Evolutionary conservation across 2,797 vertebrate genomes (phyloP).

Genomic region (Mormyrus hasselquistii): DNA sequence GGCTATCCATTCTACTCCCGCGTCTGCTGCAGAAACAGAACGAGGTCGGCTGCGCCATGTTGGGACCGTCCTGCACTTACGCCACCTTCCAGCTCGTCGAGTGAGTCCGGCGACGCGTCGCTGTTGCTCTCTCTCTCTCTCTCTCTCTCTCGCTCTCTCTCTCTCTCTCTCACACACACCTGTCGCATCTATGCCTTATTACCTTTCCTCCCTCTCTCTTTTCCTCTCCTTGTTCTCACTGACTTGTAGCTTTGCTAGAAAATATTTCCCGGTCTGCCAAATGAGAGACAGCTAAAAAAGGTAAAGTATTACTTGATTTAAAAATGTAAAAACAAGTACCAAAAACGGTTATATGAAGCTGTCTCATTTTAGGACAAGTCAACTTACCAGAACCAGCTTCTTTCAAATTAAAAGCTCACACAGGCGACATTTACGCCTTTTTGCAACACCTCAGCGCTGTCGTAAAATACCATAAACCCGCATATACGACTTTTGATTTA

Average conservation of each 20-base stretch:
- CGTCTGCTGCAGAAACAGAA: constrained; percentile 35
- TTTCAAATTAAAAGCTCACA: neutral
- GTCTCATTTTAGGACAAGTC: neutral
- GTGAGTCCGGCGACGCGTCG: constrained; percentile 65
- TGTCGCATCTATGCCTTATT: neutral
- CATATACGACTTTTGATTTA: neutral
- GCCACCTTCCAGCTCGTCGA: constrained; percentile 77
- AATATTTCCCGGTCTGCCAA: neutral
- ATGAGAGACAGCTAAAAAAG: neutral
- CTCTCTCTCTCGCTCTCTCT: neutral
- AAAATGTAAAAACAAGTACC: neutral
- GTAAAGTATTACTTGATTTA: neutral
- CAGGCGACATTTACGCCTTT: neutral
- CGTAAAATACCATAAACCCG: neutral
- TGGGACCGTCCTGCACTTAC: constrained; percentile 81
- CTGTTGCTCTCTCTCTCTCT: neutral
- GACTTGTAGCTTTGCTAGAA: neutral
- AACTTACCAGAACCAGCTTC: neutral
- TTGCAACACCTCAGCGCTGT: neutral
- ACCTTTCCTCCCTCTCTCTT: neutral
- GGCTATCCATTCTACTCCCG: neutral
- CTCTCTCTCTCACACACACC: neutral
- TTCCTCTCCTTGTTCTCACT: neutral
- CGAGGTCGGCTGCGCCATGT: constrained; percentile 68
- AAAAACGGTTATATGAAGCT: neutral